Percentiles rank a stretch among this genome's conserved stretches.
Evolutionary conservation across 2,797 vertebrate species (phyloP).

Genomic region (Amblyraja radiata): DNA sequence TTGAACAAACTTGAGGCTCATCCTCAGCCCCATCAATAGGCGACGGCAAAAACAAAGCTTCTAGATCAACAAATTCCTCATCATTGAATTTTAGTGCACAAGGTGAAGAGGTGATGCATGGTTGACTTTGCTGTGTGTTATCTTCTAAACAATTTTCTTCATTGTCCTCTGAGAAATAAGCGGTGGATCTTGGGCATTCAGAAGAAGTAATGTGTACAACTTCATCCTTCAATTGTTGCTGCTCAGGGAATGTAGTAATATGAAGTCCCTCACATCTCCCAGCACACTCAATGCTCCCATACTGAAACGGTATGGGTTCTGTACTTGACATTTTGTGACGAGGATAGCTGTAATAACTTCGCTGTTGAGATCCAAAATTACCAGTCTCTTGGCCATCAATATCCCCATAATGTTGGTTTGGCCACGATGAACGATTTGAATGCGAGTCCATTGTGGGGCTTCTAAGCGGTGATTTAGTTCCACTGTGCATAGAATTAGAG

Average conservation of each 20-base stretch:
- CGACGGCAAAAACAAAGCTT: conserved; percentile 54
- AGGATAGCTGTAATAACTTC: conserved; percentile 91
- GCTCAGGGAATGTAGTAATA: not conserved
- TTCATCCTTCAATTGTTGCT: conserved; percentile 10
- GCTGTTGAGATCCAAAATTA: conserved; percentile 70
- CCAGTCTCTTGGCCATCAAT: conserved; percentile 62
- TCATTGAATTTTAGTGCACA: conserved; percentile 70
- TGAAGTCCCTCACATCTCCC: conserved; percentile 44
- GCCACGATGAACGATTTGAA: conserved; percentile 83
- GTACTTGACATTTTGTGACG: conserved; percentile 80
- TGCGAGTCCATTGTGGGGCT: conserved; percentile 60
- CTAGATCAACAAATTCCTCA: conserved; percentile 53
- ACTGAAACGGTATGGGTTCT: conserved; percentile 74
- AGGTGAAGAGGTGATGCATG: conserved; percentile 86
- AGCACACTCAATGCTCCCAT: conserved; percentile 55
- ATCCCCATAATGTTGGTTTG: conserved; percentile 74
- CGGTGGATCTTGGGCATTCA: conserved; percentile 79
- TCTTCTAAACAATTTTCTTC: conserved; percentile 65
- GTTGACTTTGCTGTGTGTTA: conserved; percentile 76
- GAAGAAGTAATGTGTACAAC: conserved; percentile 44
- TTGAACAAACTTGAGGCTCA: conserved; percentile 53
- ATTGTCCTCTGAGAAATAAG: conserved; percentile 79
- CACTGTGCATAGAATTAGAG: conserved; percentile 57
- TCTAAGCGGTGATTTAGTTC: conserved; percentile 53
- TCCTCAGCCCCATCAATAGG: conserved; percentile 62